A percentile compares a stretch with the other conserved stretches of the same genome.
Conservation (phyloP, 2,113 vertebrate genomes). For the Bolborhynchus lineola region DNA sequence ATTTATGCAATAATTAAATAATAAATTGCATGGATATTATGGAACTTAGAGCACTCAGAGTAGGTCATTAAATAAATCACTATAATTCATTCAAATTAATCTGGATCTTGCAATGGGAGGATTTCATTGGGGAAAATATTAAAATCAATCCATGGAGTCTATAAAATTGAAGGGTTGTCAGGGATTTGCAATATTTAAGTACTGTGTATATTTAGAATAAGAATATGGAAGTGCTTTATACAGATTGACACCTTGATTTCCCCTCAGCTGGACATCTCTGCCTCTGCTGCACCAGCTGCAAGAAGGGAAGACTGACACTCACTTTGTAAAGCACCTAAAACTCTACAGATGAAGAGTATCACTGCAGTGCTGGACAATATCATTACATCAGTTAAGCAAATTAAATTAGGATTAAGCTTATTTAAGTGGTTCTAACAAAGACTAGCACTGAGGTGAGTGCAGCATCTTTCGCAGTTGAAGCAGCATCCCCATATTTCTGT, state of each 20-base stretch:
- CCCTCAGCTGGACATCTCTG: neutral
- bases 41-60: constrained; percentile 52
- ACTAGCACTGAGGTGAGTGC: neutral
- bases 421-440: neutral
- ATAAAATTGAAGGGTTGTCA: constrained; percentile 9
- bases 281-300: neutral
- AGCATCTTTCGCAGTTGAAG: neutral
- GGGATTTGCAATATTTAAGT: neutral
- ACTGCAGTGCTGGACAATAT: neutral
- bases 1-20: constrained; percentile 65
- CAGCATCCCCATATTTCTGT: neutral
- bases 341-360: neutral
- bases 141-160: constrained; percentile 24
- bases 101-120: constrained; percentile 26
- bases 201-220: neutral
- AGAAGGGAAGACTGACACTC: neutral
- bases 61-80: constrained; percentile 66
- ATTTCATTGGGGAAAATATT: constrained; percentile 3
- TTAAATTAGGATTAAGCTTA: neutral
- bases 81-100: constrained; percentile 67
- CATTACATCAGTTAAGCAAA: neutral
- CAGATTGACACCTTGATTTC: neutral
- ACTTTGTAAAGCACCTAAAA: neutral
- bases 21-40: constrained; percentile 32
- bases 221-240: neutral